Evolutionary conservation across 2,797 vertebrate species (phyloP).

Genomic region (Chrysolophus pictus): DNA sequence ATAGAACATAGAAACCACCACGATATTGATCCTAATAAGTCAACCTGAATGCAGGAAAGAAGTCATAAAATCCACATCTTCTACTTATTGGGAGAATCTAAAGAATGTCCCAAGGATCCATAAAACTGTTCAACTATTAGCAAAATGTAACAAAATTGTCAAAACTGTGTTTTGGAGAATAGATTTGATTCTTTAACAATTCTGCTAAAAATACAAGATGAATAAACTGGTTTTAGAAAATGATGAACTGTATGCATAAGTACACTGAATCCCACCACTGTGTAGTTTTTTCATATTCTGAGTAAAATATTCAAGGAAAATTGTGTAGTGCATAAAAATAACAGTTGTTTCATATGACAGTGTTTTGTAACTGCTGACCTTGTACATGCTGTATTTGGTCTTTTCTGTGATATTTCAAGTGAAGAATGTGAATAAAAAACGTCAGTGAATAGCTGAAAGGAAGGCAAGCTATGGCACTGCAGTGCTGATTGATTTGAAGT

Average conservation of each 20-base stretch:
- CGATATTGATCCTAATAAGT: background rate
- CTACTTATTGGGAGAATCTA: background rate
- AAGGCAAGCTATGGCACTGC: background rate
- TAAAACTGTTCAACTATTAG: background rate
- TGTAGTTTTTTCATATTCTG: background rate
- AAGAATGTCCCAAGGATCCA: background rate
- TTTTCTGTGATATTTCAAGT: background rate
- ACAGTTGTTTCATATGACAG: background rate
- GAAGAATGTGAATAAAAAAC: background rate
- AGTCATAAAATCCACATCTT: background rate
- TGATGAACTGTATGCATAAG: background rate
- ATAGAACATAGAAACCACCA: background rate
- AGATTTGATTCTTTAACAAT: background rate
- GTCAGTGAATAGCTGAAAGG: background rate
- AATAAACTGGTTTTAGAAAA: background rate
- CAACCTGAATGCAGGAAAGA: background rate
- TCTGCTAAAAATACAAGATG: background rate
- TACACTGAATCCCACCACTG: background rate
- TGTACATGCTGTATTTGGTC: background rate
- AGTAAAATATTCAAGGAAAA: background rate
- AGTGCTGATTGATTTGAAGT: background rate
- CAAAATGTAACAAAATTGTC: background rate
- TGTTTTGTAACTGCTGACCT: background rate
- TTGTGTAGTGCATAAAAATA: background rate
- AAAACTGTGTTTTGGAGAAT: background rate